Base-by-base conservation (phyloP, 2,888 invertebrate genomes). In the Meganola albula region DNA sequence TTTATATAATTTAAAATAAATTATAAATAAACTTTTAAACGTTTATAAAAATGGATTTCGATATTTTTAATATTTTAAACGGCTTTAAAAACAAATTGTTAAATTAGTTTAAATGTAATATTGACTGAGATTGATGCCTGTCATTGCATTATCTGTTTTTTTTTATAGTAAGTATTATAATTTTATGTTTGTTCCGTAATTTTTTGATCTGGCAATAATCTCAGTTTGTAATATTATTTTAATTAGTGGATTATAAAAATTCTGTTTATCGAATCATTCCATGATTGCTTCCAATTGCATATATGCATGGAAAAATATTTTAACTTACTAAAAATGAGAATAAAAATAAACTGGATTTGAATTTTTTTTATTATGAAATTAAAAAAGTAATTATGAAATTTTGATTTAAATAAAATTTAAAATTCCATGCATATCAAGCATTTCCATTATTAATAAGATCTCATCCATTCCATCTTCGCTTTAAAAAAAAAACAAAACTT, bases 381-480 rank as follows among this genome's bases (percentile, higher is more conserved):
- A n/a, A n/a, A n/a, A n/a, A n/a, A n/a, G n/a, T n/a, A n/a, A n/a
- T n/a, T n/a, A n/a, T n/a, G n/a, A n/a, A n/a, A n/a, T n/a, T n/a
- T n/a, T n/a, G n/a, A n/a, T n/a, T n/a, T n/a, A n/a, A n/a, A n/a
- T n/a, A n/a, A n/a, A n/a, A n/a, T n/a, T n/a, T n/a, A n/a, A n/a
- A n/a, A 31, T 29, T 21, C 34, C 30, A 27, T 8, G 39, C 33
- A 34, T 32, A 34, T 22, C 29, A 12, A 37, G 33, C 32, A 35
- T 22, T 45, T 38, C 34, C 42, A 48, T 44, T 58, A 40, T 66
- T 39, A 66, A 48, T 69, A 68, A 75, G 84, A 83, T 84, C 84
- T 83, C 83, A 84, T 69, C 27, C 84, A 84, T 84, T 84, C 84
- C 83, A 82, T 64, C 56, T 46, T 49, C 53, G 74, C 74, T 79